phyloP scores from a whole-genome alignment of 2,113 vertebrate species.

The Pachyramphus minor region DNA sequence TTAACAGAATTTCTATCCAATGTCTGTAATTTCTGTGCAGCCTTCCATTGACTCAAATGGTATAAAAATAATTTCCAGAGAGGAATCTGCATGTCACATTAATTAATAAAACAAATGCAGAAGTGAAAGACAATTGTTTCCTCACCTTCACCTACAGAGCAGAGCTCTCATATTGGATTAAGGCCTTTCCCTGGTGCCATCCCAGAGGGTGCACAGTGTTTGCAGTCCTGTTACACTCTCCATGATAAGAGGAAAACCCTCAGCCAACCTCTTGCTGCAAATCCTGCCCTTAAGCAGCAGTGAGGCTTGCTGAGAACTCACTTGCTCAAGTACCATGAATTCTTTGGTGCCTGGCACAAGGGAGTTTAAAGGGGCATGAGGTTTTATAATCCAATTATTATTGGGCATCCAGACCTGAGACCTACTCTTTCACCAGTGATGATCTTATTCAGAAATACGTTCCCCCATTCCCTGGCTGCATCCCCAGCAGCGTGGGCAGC shows the following conservation, averaged over 20 bases:
- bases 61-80: not conserved
- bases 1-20: not conserved
- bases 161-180: not conserved
- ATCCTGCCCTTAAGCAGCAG: not conserved
- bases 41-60: not conserved
- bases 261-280: not conserved
- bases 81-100: not conserved
- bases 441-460: not conserved
- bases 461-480: not conserved
- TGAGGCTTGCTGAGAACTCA: not conserved
- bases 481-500: not conserved
- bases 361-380: not conserved
- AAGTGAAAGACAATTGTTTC: not conserved
- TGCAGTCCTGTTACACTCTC: fast-evolving
- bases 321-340: not conserved
- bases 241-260: not conserved
- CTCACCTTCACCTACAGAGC: not conserved
- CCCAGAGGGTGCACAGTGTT: not conserved
- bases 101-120: not conserved
- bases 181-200: not conserved
- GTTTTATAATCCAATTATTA: not conserved
- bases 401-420: not conserved
- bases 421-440: not conserved
- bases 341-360: not conserved
- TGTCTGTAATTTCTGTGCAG: not conserved